phyloP scores from a whole-genome alignment of 2,113 vertebrate genomes.

The Fulica atra region DNA sequence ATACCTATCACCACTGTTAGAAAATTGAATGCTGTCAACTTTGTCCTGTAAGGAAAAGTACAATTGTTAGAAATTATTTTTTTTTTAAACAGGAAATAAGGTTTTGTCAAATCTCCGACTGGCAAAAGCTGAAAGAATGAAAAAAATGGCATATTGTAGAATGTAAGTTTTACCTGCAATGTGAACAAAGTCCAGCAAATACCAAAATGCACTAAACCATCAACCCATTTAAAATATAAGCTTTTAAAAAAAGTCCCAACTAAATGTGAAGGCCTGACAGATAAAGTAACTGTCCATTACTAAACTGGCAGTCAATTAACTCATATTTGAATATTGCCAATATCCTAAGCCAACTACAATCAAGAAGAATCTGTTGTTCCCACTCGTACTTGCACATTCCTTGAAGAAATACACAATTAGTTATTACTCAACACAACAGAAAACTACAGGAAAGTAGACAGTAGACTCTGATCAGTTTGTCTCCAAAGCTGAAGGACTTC shows the following conservation, averaged over 20 bases:
- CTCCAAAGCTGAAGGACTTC: neutral
- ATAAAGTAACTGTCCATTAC: neutral
- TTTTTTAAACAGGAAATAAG: accelerated
- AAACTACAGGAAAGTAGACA: neutral
- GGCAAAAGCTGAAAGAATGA: neutral
- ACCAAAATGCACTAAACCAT: neutral
- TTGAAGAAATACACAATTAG: neutral
- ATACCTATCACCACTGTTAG: constrained; percentile 91
- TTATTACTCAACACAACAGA: neutral
- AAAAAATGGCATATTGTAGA: neutral
- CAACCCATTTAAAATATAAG: neutral
- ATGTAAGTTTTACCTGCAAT: neutral
- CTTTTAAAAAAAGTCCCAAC: neutral
- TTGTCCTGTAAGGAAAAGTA: constrained; percentile 84
- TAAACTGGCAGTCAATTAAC: neutral
- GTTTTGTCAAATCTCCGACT: neutral
- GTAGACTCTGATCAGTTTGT: neutral
- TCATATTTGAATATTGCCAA: neutral
- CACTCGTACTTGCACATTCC: neutral
- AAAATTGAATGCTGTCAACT: constrained; percentile 98
- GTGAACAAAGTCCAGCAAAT: neutral
- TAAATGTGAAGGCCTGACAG: neutral
- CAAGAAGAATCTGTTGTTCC: neutral
- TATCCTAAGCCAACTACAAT: neutral
- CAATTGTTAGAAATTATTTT: neutral